phyloP scores from a whole-genome alignment of 2,888 invertebrate genomes.

The Trisateles emortualis region DNA sequence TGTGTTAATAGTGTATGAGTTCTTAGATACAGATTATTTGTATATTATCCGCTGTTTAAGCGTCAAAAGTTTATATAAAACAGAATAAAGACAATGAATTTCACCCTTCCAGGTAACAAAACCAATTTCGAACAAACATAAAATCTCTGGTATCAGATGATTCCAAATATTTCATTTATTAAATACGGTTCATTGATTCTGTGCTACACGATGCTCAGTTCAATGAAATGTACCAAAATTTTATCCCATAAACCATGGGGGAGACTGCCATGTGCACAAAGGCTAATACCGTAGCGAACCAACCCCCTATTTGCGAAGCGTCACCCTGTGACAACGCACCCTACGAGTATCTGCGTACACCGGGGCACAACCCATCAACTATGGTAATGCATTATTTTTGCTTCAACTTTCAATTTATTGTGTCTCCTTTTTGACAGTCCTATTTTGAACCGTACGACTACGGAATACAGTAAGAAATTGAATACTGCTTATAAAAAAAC shows the following conservation, averaged over 20 bases:
- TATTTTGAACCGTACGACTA: neutral
- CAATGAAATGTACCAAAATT: constrained; percentile 23
- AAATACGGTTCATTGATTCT: constrained; percentile 17
- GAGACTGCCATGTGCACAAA: constrained; percentile 54
- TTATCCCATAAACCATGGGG: constrained; percentile 47
- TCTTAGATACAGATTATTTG: too few species aligned
- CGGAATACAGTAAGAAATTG: constrained; percentile 9
- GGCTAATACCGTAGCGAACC: constrained; percentile 52
- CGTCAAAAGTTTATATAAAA: too few species aligned
- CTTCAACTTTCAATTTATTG: constrained; percentile 16
- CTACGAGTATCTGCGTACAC: constrained; percentile 49
- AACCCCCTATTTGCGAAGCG: constrained; percentile 59
- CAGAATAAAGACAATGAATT: constrained; percentile 42
- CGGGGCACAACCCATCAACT: constrained; percentile 63
- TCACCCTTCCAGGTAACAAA: neutral
- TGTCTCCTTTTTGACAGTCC: constrained; percentile 2
- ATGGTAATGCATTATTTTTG: constrained; percentile 61
- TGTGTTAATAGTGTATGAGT: too few species aligned
- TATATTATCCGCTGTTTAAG: too few species aligned
- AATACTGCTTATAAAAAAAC: neutral
- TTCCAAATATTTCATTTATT: constrained; percentile 8
- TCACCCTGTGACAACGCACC: constrained; percentile 56
- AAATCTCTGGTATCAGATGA: neutral
- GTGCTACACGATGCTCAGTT: constrained; percentile 13
- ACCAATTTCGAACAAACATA: neutral